Evolutionary conservation across 2,113 vertebrate species (phyloP).

Genomic region (Ciconia maguari): DNA sequence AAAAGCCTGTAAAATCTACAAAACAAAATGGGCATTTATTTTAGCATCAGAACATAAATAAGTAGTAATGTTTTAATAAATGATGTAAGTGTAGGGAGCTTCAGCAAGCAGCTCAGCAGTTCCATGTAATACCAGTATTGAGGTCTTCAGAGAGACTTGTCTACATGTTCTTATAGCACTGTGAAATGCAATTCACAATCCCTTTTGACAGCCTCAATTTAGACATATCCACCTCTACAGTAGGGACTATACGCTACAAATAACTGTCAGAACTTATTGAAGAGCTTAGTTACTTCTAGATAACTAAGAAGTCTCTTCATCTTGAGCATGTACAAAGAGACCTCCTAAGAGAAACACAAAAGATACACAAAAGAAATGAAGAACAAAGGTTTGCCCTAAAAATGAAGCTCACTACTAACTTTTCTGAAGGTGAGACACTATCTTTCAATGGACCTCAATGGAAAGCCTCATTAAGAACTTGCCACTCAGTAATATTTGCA

Average conservation of each 20-base stretch:
- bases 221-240: conserved; percentile 61
- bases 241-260: conserved; percentile 51
- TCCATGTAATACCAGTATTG: conserved; percentile 29
- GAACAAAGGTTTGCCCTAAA: conserved; percentile 30
- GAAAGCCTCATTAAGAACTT: background rate
- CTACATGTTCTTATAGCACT: conserved; percentile 44
- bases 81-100: conserved; percentile 49
- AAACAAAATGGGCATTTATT: conserved; percentile 68
- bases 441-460: background rate
- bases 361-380: conserved; percentile 13
- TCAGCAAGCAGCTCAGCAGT: conserved; percentile 28
- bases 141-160: conserved; percentile 62
- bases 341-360: conserved; percentile 2
- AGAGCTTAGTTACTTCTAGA: background rate
- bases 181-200: conserved; percentile 63
- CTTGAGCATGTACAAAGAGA: background rate
- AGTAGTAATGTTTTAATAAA: conserved; percentile 68
- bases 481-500: background rate
- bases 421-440: background rate
- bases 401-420: background rate
- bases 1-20: conserved; percentile 49
- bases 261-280: conserved; percentile 69
- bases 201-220: conserved; percentile 66
- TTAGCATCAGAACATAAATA: conserved; percentile 63
- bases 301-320: conserved; percentile 4